A percentile compares a stretch with the other conserved stretches of the same genome.
phyloP scores from a whole-genome alignment of 2,113 vertebrate genomes.

The Numenius arquata region DNA sequence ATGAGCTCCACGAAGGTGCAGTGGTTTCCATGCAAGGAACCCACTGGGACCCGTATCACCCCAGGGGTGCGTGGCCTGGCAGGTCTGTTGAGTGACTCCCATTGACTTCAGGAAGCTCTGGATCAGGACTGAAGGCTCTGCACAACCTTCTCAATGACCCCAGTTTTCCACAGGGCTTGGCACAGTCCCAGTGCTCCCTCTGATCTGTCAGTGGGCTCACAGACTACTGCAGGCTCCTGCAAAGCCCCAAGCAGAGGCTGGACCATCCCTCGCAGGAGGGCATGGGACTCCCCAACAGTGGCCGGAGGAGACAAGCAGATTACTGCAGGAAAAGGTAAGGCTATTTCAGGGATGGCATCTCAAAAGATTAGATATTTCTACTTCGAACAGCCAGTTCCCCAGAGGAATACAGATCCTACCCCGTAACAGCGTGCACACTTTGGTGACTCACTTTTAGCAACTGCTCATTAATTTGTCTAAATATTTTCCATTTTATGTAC shows the following conservation, averaged over 20 bases:
- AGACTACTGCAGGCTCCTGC: neutral
- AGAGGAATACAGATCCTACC: neutral
- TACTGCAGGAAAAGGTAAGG: neutral
- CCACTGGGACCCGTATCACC: rapidly evolving
- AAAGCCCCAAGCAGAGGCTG: neutral
- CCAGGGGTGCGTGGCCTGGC: neutral
- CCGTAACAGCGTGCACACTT: rapidly evolving
- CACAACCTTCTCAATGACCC: rapidly evolving
- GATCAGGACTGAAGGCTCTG: neutral
- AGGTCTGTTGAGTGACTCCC: neutral
- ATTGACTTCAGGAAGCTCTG: neutral
- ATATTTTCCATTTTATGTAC: neutral
- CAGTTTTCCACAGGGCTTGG: rapidly evolving
- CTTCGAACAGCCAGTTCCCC: neutral
- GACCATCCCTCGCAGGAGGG: neutral
- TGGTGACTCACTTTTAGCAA: neutral
- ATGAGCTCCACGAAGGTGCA: neutral
- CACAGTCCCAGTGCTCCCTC: neutral
- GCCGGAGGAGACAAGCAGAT: neutral
- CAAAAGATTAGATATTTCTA: neutral
- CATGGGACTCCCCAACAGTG: rapidly evolving
- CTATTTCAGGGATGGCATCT: neutral
- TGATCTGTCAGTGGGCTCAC: neutral
- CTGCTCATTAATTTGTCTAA: neutral
- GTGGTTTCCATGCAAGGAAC: neutral